Base-by-base conservation (phyloP, 2,888 invertebrate species). In the Strigamia crassipes region DNA sequence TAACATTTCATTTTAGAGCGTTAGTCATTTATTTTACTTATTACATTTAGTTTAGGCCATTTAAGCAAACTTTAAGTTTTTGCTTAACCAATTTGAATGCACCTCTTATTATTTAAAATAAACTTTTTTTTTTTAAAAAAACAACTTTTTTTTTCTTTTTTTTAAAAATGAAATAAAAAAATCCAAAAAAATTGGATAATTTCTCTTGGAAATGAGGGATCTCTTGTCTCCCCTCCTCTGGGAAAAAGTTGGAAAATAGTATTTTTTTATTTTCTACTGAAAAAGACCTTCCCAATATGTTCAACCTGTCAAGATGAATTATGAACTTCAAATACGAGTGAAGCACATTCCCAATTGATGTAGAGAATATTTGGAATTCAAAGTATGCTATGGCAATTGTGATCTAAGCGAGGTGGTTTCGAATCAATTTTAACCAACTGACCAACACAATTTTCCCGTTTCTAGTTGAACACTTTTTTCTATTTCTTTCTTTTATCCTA, bases 251-350 rank as follows among this genome's bases (percentile, higher is more conserved):
- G 15, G n/a, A 31, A 73, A 73, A 73, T 73, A 73, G 31, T 73
- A 73, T 23, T 12, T 73, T 12, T 73, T 73, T 73, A 12, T 31
- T 15, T n/a, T 27, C 27, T 31, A 10, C 31, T 73, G 73, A 31
- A 73, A 73, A 73, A 73, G 73, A 73, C 27, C 73, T 73, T 27
- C 73, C 31, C 73, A 73, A 73, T 73, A 80, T 51, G 41, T 80
- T 80, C 51, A 80, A 46, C 18, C 80, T 80, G 80, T 80, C 80
- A 80, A 80, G 51, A 80, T 80, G 80, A 80, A 80, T 80, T 46
- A 80, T 80, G 80, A 51, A 31, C 23, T 41, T 41, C 80, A 80
- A 80, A 80, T 80, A 51, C 73, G 27, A 61, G 73, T 73, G 73
- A 73, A 27, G 73, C 73, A n/a, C 27, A 27, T 31, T 73, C 61